These are phyloP conservation scores for Microctonus aethiopoides DNA, from an alignment of 2,888 invertebrate genomes.

Conservation along the genomic window DNA sequence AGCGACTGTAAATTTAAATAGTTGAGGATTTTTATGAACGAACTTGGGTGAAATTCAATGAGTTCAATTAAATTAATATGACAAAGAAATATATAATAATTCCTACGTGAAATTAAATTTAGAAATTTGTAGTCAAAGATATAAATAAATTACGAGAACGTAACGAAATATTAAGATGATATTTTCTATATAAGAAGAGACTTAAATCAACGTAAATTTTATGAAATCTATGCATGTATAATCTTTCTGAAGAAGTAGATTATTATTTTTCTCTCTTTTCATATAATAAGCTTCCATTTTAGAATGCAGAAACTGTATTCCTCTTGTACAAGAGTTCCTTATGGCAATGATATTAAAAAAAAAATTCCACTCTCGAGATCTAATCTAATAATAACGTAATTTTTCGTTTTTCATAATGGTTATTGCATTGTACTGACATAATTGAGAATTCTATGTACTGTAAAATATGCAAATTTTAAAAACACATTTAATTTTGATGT, in stretches of 20 bases:
- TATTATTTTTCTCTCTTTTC: too few relatives aligned
- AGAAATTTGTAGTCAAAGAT: neutral
- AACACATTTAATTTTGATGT: neutral
- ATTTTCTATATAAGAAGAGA: too few relatives aligned
- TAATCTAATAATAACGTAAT: neutral
- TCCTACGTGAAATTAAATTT: neutral
- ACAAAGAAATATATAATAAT: neutral
- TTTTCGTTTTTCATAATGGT: neutral
- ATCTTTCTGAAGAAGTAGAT: too few relatives aligned
- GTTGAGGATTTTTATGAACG: neutral
- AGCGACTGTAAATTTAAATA: too few relatives aligned
- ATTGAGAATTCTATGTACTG: neutral
- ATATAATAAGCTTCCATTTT: neutral
- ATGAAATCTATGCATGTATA: too few relatives aligned
- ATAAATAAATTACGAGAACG: neutral
- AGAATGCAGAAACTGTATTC: neutral
- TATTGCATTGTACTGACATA: neutral
- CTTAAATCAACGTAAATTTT: too few relatives aligned
- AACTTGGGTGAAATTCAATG: neutral
- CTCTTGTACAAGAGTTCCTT: neutral
- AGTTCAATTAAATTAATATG: neutral
- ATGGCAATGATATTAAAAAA: neutral
- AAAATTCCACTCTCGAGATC: neutral
- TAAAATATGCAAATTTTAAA: neutral
- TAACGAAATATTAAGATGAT: neutral